A percentile compares a stretch with the other conserved stretches of the same genome.
These are phyloP conservation scores for Rotaria magnacalcarata DNA, from an alignment of 2,888 invertebrate species.

Conservation along the genomic window DNA sequence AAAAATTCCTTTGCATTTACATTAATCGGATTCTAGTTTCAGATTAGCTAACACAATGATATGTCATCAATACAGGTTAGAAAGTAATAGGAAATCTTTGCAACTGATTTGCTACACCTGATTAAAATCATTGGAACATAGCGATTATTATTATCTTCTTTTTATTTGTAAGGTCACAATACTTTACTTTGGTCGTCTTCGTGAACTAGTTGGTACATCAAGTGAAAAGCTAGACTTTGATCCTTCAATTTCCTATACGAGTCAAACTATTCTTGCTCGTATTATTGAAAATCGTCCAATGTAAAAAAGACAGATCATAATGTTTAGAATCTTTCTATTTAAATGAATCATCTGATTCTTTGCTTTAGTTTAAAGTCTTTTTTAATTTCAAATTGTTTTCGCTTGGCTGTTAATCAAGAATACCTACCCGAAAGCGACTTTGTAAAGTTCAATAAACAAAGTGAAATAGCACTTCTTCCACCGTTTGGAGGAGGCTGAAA, in stretches of 20 bases:
- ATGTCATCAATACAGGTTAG: neutral
- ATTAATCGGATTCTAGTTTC: neutral
- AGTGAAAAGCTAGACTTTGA: neutral
- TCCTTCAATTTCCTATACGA: neutral
- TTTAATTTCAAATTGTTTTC: neutral
- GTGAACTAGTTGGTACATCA: constrained; percentile 2
- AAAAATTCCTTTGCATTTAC: neutral
- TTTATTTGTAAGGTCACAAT: neutral
- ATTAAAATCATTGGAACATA: neutral
- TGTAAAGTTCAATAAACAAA: neutral
- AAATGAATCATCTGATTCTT: neutral
- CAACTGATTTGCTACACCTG: neutral
- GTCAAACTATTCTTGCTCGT: neutral
- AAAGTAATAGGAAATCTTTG: neutral
- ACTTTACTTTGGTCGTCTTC: neutral
- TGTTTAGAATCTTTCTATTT: neutral
- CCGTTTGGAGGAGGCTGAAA: constrained; percentile 30
- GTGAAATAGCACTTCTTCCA: constrained; percentile 27
- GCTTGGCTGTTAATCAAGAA: constrained; percentile 3
- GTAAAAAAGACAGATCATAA: neutral
- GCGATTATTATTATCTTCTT: neutral
- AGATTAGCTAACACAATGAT: neutral
- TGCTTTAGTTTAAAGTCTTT: neutral
- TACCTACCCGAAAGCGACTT: neutral
- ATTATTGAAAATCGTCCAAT: constrained; percentile 14